Base-by-base conservation (phyloP, 2,888 invertebrate species). In the Ectobius pallidus region DNA sequence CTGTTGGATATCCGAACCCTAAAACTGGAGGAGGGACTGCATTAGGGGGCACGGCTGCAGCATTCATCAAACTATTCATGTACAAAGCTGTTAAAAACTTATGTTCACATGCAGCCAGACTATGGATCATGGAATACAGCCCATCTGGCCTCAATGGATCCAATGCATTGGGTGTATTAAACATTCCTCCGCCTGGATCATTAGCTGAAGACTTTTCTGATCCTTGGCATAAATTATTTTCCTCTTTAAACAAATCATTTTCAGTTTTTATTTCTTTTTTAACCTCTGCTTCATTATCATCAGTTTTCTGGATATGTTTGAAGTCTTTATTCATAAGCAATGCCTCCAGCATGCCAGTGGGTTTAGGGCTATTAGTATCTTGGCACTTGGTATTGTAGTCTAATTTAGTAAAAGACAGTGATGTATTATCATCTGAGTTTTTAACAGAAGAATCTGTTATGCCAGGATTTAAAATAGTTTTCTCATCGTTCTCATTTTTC, bases 71-170 rank as follows among this genome's bases (percentile, higher is more conserved):
- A 73, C 82, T 82, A 76, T 82, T 84, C 83, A 85, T 82, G 78
- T 85, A 85, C 82, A 85, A 83, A 1, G 83, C 83, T 16, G 84
- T 82, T 73, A 85, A 77, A 73, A 85, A 83, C 77, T 84, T 84
- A 73, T 83, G 83, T 76, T 85, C 84, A n/a, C 80, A 78, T 3
- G 79, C 77, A 63, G 82, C 81, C 69, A 84, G 78, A 76, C 81
- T 82, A 74, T 83, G 82, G 63, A 84, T 81, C 79, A 84, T 81
- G 18, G 82, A 81, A 77, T 82, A 82, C 42, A 84, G 79, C 73
- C 82, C 82, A 42, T 82, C 82, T 34, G 79, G 77, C 22, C 69
- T 65, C 32, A 74, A 49, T 16, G 68, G 68, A 22, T 70, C 67
- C 20, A 46, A 32, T n/a, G 18, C 3, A 18, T 25, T 16, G 4